phyloP scores from a whole-genome alignment of 2,888 invertebrate species.

The Trisateles emortualis region DNA sequence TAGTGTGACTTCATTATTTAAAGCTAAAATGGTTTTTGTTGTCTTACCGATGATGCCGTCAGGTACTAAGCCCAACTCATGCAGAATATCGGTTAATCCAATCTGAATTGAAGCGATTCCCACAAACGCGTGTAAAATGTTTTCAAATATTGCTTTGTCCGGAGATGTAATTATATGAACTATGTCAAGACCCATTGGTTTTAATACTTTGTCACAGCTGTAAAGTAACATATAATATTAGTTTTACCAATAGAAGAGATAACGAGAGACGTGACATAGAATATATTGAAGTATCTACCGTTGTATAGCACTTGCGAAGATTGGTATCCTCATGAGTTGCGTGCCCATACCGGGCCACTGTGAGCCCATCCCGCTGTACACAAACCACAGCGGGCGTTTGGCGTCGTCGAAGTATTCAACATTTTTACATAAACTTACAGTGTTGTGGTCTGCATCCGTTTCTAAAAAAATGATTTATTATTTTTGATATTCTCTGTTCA shows the following conservation, averaged over 20 bases:
- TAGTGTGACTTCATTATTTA: neutral
- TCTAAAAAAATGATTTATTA: neutral
- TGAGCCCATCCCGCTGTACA: slow-evolving; percentile 91
- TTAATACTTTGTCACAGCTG: slow-evolving; percentile 84
- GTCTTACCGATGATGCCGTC: slow-evolving; percentile 91
- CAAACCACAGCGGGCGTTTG: slow-evolving; percentile 88
- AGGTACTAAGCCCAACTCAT: slow-evolving; percentile 87
- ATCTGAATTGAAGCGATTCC: slow-evolving; percentile 88
- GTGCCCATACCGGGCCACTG: slow-evolving; percentile 90
- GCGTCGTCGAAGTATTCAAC: slow-evolving; percentile 64
- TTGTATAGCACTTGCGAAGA: slow-evolving; percentile 86
- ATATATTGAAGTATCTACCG: slow-evolving; percentile 50
- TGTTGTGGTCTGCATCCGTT: slow-evolving; percentile 54
- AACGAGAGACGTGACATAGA: neutral
- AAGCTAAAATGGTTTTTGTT: neutral
- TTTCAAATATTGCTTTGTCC: slow-evolving; percentile 82
- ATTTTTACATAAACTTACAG: slow-evolving; percentile 57
- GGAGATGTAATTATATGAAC: slow-evolving; percentile 88
- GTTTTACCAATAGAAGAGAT: neutral
- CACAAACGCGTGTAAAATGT: slow-evolving; percentile 83
- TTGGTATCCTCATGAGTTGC: slow-evolving; percentile 87
- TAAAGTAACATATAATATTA: slow-evolving; percentile 16
- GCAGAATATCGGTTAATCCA: slow-evolving; percentile 76
- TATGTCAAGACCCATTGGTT: slow-evolving; percentile 88
- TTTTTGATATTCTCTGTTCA: neutral